Evolutionary conservation across 1,140 invertebrate species (phyloP), one percentile per base, ranked within the genome.

Genomic region (Pygmarrhopalites habei): DNA sequence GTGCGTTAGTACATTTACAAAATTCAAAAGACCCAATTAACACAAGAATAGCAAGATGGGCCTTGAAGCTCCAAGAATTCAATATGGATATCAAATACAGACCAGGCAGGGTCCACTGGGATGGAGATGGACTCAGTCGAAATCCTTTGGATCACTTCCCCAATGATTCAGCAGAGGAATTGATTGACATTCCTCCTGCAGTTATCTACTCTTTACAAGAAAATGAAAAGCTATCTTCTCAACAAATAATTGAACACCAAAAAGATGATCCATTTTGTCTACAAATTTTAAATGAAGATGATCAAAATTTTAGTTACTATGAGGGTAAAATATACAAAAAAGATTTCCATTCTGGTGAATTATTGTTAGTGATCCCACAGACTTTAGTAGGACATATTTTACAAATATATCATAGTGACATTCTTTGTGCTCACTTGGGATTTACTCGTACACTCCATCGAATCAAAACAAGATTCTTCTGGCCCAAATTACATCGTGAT

Each of bases 381-480:
- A 32, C 63, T 2, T 28, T 15, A 15, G 0, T 28, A 41, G 17
- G 25, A 15, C 1, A 44, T 29, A 28, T 52, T 17, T 25, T 52
- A 30, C 29, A 21, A 19, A 0, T 10, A 10, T 46, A 46, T 46
- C 44, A 46, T 21, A 21, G 21, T 21, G n/a, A 21, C 19, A n/a
- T 17, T 21, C n/a, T 46, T 14, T n/a, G 21, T 21, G 44, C 10
- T n/a, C 44, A 46, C 58, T 56, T 72, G 5, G 71, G 70, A 14
- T 43, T 58, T 12, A 52, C 32, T 21, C 72, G 65, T 61, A 71
- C 67, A n/a, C 67, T 60, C 12, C 43, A 35, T 17, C 52, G 32
- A 25, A 58, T 73, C n/a, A 49, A 47, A 14, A n/a, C 17, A 2
- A 26, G 71, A 25, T 73, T 56, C 61, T 71, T 43, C 51, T 73